Base-by-base conservation (phyloP, 1,140 invertebrate species). In the Drosophila elegans region DNA sequence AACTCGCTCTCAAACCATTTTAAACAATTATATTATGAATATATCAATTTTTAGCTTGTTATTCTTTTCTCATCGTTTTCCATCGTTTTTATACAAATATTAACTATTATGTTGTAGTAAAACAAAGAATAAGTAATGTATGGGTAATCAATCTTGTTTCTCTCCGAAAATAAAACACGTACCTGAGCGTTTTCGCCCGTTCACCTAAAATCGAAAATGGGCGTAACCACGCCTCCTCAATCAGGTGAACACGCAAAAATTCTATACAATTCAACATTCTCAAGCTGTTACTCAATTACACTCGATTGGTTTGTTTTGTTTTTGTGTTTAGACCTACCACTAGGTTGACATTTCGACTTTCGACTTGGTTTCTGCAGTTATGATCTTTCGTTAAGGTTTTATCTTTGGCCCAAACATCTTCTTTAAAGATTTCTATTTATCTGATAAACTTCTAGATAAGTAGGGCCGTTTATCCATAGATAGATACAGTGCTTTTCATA, bases 141-240 rank as follows among this genome's bases (percentile, higher is more conserved):
- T 84, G 78, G 80, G 75, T 93, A 94, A 92, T 94, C 94, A 94
- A 94, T 94, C 94, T 94, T 94, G 93, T 94, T 93, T 94, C 94
- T 94, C 94, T 94, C 94, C 92, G 90, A 91, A 91, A 91, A 92
- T 91, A 91, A 91, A 92, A 92, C 91, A 92, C 91, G 85, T 92
- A 91, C 91, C 91, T 92, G 91, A 92, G 91, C 91, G 91, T 89
- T 92, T 91, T 84, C 74, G 73, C 81, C 74, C 63, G 68, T 52
- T 46, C 74, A 66, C 56, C 66, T 4, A 7, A n/a, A 11, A 34
- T 5, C 12, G 16, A 51, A 13, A n/a, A 34, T 13, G 29, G 61
- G 38, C 6, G 41, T 34, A 16, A 4, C 11, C 29, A 36, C 34
- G 48, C 25, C 25, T 5, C 51, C 13, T n/a, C 10, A 32, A 21